A percentile compares a stretch with the other conserved stretches of the same genome.
Conservation (phyloP, 2,113 vertebrate genomes). For the Calyptommatus sinebrachiatus region DNA sequence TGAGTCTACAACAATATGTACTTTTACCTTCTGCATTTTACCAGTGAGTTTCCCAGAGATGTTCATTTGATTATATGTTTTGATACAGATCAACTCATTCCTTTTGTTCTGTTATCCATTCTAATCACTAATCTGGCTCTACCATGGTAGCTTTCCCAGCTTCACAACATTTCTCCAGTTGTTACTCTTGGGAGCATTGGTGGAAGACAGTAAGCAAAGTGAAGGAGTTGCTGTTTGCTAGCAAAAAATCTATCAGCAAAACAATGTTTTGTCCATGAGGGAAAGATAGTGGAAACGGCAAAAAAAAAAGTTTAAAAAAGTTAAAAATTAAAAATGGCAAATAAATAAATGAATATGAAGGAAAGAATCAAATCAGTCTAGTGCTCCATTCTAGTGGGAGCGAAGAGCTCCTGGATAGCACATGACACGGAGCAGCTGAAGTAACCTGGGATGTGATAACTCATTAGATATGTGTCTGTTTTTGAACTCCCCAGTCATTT, state of each 20-base stretch:
- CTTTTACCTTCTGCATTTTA: background rate
- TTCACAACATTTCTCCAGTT: slow-evolving; percentile 44
- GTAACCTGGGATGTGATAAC: too few relatives aligned
- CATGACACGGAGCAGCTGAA: too few relatives aligned
- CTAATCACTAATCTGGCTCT: slow-evolving; percentile 25
- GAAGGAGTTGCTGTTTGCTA: slow-evolving; percentile 61
- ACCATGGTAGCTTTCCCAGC: slow-evolving; percentile 43
- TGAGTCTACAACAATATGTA: background rate
- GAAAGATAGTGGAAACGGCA: slow-evolving; percentile 27
- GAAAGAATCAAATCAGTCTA: too few relatives aligned
- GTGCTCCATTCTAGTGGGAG: too few relatives aligned
- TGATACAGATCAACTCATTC: slow-evolving; percentile 18
- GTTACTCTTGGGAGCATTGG: slow-evolving; percentile 62
- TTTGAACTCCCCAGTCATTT: too few relatives aligned
- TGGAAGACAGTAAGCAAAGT: slow-evolving; percentile 26
- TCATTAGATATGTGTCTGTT: too few relatives aligned
- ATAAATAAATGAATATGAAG: too few relatives aligned
- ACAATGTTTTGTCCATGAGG: slow-evolving; percentile 33
- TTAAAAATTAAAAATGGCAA: too few relatives aligned
- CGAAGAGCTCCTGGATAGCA: too few relatives aligned
- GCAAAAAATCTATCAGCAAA: slow-evolving; percentile 40
- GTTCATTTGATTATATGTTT: background rate
- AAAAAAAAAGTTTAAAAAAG: too few relatives aligned
- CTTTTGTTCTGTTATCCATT: slow-evolving; percentile 25
- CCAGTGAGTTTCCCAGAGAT: background rate